phyloP scores from a whole-genome alignment of 2,888 invertebrate species.

The Pachliopta kotzebuea region DNA sequence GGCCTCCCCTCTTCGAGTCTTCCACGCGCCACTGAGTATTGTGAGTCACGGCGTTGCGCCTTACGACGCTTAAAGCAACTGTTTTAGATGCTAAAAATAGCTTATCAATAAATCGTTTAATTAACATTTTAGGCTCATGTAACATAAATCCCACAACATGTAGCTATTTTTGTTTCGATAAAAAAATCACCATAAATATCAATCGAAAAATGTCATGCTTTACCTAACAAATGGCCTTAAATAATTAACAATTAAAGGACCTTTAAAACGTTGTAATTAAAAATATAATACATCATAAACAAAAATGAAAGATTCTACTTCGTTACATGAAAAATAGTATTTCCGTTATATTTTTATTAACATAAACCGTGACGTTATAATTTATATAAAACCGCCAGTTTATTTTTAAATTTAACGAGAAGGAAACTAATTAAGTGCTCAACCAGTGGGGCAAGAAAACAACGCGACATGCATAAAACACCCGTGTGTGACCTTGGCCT shows the following conservation, averaged over 20 bases:
- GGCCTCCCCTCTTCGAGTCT: conserved; percentile 61
- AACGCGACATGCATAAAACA: conserved; percentile 10
- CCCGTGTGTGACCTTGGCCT: conserved; percentile 23
- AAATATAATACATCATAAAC: too few relatives aligned
- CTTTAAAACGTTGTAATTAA: too few relatives aligned
- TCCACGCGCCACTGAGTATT: conserved; percentile 61
- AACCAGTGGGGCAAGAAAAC: background rate
- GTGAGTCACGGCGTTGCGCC: conserved; percentile 65
- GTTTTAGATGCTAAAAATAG: conserved; percentile 34
- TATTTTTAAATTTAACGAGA: background rate
- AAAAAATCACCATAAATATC: too few relatives aligned
- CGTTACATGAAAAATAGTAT: too few relatives aligned
- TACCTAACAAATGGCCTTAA: too few relatives aligned
- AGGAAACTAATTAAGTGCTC: background rate
- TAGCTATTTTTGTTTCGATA: too few relatives aligned
- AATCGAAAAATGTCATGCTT: too few relatives aligned
- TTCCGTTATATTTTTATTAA: too few relatives aligned
- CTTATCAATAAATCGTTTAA: background rate
- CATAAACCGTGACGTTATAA: background rate
- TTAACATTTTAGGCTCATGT: too few relatives aligned
- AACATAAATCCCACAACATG: too few relatives aligned
- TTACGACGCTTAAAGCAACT: conserved; percentile 47
- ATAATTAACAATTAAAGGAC: too few relatives aligned
- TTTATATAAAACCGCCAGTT: background rate
- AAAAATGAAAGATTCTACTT: too few relatives aligned